A percentile compares a stretch with the other conserved stretches of the same genome.
These are phyloP conservation scores for Meteorus cinctellus DNA, from an alignment of 2,888 invertebrate species.

Conservation along the genomic window DNA sequence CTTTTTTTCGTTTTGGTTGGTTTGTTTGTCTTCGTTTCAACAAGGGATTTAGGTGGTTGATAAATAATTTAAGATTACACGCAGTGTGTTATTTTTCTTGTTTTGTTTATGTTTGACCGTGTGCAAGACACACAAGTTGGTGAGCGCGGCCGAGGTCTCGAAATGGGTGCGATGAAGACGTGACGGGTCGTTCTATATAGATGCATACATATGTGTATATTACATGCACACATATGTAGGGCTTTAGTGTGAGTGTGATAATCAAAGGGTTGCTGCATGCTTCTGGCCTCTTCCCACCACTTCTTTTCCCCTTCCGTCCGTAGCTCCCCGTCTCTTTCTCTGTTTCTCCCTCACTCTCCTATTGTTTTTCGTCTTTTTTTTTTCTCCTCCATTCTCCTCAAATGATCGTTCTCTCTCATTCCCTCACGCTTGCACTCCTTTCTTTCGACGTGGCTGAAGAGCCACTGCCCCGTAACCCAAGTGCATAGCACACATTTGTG, in stretches of 20 bases:
- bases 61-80: neutral
- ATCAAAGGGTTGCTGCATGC: conserved; percentile 60
- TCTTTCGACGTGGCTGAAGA: conserved; percentile 38
- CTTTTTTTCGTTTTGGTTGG: neutral
- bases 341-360: conserved; percentile 25
- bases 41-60: neutral
- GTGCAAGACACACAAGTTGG: neutral
- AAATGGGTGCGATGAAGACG: conserved; percentile 57
- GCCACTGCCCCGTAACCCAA: conserved; percentile 34
- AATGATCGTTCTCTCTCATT: neutral
- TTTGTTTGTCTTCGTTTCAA: neutral
- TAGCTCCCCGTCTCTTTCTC: conserved; percentile 33
- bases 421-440: conserved; percentile 37
- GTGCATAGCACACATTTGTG: conserved; percentile 28
- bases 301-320: conserved; percentile 49
- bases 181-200: conserved; percentile 49
- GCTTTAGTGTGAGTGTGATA: conserved; percentile 56
- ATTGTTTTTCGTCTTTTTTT: conserved; percentile 41
- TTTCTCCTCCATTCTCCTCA: conserved; percentile 34
- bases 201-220: conserved; percentile 42
- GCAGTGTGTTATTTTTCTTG: neutral
- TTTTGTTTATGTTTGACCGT: neutral
- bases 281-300: conserved; percentile 53
- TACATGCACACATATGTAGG: conserved; percentile 47
- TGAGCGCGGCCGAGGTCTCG: conserved; percentile 18